A percentile compares a stretch with the other conserved stretches of the same genome.
Conservation (phyloP, 2,113 vertebrate species). For the Trogon surrucura region DNA sequence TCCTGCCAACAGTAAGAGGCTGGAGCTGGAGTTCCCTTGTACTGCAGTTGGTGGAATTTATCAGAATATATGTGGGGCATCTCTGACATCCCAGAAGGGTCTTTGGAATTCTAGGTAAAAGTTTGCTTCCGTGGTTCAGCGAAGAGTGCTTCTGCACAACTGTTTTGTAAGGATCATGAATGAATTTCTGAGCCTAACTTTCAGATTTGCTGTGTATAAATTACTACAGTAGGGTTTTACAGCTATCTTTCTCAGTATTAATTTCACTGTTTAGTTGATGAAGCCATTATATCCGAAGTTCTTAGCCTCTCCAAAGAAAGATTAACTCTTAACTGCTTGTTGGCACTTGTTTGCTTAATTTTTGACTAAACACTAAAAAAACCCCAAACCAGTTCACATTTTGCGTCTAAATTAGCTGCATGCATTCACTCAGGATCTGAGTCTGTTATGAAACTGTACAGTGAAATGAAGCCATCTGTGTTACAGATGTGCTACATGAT, state of each 20-base stretch:
- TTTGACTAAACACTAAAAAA: not conserved
- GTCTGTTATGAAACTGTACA: not conserved
- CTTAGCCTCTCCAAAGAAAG: not conserved
- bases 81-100: not conserved
- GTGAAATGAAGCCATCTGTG: slow-evolving; percentile 12
- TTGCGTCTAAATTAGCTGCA: not conserved
- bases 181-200: not conserved
- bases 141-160: not conserved
- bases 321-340: not conserved
- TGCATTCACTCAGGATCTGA: not conserved
- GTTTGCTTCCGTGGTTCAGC: not conserved
- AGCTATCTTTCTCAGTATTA: not conserved
- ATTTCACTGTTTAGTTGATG: not conserved
- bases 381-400: not conserved
- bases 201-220: not conserved
- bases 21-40: not conserved
- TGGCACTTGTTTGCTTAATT: slow-evolving; percentile 37
- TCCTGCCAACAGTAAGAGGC: not conserved
- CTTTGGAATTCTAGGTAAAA: not conserved
- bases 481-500: not conserved
- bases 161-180: not conserved
- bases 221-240: not conserved
- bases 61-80: not conserved
- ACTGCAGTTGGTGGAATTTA: not conserved
- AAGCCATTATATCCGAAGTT: not conserved